phyloP scores from a whole-genome alignment of 2,797 vertebrate species.

The Hipposideros larvatus region DNA sequence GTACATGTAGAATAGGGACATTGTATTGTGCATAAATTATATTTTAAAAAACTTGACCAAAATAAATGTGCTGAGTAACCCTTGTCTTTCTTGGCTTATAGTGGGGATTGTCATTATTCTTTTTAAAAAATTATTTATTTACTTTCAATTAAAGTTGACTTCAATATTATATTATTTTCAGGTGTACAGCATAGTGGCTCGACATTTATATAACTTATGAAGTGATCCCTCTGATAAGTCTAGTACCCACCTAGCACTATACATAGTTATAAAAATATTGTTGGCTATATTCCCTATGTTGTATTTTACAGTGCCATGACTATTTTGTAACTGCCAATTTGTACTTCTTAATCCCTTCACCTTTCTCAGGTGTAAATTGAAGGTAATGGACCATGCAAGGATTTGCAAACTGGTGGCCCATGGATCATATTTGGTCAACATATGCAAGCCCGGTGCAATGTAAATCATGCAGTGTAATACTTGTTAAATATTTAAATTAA shows the following conservation, averaged over 20 bases:
- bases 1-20: background rate
- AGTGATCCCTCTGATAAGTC: too few species aligned
- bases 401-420: background rate
- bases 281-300: too few species aligned
- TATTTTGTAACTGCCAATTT: too few species aligned
- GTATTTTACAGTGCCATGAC: too few species aligned
- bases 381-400: background rate
- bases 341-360: too few species aligned
- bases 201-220: background rate
- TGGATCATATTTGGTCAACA: background rate
- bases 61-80: background rate
- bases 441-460: background rate
- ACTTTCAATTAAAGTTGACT: background rate
- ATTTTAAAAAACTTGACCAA: background rate
- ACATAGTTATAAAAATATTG: too few species aligned
- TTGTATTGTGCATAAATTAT: background rate
- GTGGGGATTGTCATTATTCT: background rate
- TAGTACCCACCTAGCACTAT: too few species aligned
- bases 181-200: background rate
- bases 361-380: background rate
- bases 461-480: background rate
- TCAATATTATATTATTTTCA: background rate
- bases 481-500: constrained; percentile 35
- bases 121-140: background rate
- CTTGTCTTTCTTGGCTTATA: background rate